Percentiles rank a stretch among this genome's conserved stretches.
These are phyloP conservation scores for Uropsilus gracilis DNA, from an alignment of 2,113 vertebrate genomes.

Conservation along the genomic window DNA sequence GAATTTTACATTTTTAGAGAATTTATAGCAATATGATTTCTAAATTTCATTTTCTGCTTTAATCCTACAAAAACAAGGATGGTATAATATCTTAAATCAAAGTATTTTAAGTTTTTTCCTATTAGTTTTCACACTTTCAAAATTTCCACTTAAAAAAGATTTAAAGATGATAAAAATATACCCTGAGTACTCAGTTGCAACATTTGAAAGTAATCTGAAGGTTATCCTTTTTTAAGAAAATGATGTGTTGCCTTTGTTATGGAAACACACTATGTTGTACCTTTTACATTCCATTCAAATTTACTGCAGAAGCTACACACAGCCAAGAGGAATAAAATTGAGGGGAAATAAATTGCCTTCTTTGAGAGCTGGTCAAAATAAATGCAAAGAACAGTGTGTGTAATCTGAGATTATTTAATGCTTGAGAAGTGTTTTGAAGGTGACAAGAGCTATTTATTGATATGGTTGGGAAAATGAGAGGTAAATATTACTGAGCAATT, in stretches of 20 bases:
- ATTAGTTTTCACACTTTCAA: not conserved
- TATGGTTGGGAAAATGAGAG: not conserved
- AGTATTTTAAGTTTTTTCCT: not conserved
- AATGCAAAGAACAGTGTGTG: constrained; percentile 50
- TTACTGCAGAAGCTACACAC: not conserved
- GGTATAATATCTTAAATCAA: not conserved
- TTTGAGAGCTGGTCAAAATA: constrained; percentile 68
- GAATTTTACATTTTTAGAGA: not conserved
- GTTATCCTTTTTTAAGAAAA: not conserved
- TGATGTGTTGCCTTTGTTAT: constrained; percentile 11
- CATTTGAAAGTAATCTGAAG: not conserved
- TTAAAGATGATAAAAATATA: not conserved
- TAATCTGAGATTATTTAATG: constrained; percentile 65
- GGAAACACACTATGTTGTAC: not conserved
- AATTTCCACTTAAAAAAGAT: not conserved
- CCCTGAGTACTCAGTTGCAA: not conserved
- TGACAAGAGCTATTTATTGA: constrained; percentile 61
- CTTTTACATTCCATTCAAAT: constrained; percentile 50
- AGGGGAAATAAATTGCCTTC: constrained; percentile 50
- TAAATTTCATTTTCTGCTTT: not conserved
- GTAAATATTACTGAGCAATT: constrained; percentile 33
- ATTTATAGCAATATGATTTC: not conserved
- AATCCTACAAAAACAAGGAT: not conserved
- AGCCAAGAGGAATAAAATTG: constrained; percentile 40
- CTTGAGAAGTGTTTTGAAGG: constrained; percentile 62